A percentile compares a stretch with the other conserved stretches of the same genome.
phyloP scores from a whole-genome alignment of 2,797 vertebrate species.

The Gambusia yucatana region DNA sequence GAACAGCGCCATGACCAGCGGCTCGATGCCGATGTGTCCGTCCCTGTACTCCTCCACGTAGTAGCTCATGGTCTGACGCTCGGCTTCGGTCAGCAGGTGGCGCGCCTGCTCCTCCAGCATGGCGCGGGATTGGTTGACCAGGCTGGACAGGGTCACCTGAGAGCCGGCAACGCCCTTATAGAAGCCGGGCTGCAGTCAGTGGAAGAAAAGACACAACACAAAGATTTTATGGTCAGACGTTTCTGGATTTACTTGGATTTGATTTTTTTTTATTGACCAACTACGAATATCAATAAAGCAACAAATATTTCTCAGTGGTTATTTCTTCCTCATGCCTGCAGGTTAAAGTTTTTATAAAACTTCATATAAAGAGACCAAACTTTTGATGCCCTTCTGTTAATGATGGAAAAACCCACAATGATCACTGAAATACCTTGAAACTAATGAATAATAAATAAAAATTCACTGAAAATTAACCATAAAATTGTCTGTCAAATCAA shows the following conservation, averaged over 20 bases:
- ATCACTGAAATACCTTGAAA: background rate
- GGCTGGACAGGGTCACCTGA: constrained; percentile 93
- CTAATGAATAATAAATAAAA: background rate
- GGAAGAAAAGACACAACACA: background rate
- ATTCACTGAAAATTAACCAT: too few relatives aligned
- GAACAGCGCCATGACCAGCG: constrained; percentile 92
- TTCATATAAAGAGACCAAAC: background rate
- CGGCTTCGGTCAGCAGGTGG: constrained; percentile 89
- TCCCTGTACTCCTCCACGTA: constrained; percentile 94
- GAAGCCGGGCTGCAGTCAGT: constrained; percentile 83
- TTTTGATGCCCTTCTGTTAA: background rate
- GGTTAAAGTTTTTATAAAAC: too few relatives aligned
- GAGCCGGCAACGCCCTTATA: constrained; percentile 94
- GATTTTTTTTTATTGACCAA: background rate
- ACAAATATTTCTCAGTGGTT: background rate
- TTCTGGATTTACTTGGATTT: background rate
- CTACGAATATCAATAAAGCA: background rate
- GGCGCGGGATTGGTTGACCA: constrained; percentile 91
- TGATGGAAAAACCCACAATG: background rate
- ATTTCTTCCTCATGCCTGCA: background rate
- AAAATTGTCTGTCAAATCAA: too few relatives aligned
- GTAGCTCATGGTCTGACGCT: constrained; percentile 92
- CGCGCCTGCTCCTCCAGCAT: constrained; percentile 94
- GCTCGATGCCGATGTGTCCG: constrained; percentile 88
- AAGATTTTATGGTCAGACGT: background rate